phyloP scores from a whole-genome alignment of 64 coral and sea anemone genomes.

The Pocillopora damicornis region DNA sequence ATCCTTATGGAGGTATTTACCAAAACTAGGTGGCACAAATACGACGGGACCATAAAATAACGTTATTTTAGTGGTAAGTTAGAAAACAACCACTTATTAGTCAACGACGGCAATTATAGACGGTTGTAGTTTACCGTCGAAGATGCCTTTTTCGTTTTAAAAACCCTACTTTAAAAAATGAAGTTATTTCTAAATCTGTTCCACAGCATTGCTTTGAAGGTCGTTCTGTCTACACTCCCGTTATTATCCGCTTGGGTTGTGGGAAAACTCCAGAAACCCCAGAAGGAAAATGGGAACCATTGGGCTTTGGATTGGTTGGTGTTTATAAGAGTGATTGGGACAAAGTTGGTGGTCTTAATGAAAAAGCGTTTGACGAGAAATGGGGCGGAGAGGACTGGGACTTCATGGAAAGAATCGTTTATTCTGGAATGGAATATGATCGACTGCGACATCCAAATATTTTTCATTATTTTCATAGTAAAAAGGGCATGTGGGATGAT shows the following conservation, averaged over 20 bases:
- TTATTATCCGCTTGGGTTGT: slow-evolving; percentile 68
- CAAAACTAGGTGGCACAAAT: no score
- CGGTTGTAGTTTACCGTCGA: background rate
- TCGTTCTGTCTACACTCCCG: slow-evolving; percentile 72
- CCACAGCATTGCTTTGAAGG: slow-evolving; percentile 84
- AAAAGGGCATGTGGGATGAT: slow-evolving; percentile 68
- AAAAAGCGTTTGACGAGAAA: slow-evolving; percentile 51
- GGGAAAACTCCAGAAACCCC: slow-evolving; percentile 39
- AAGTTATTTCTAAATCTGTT: background rate
- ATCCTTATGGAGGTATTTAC: no score
- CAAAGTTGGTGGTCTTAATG: slow-evolving; percentile 74
- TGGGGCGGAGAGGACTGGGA: slow-evolving; percentile 99
- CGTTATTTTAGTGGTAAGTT: no score
- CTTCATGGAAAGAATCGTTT: slow-evolving; percentile 76
- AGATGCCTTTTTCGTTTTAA: no score
- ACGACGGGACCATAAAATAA: no score
- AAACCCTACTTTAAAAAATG: no score
- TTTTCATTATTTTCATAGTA: slow-evolving; percentile 85
- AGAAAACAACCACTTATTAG: no score
- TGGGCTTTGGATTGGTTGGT: slow-evolving; percentile 77
- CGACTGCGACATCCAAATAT: slow-evolving; percentile 52
- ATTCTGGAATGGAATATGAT: slow-evolving; percentile 76
- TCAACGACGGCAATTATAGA: no score
- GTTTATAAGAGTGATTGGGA: slow-evolving; percentile 89
- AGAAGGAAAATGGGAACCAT: slow-evolving; percentile 69